phyloP scores from a whole-genome alignment of 2,113 vertebrate genomes.

The Petrocephalus zakoni region DNA sequence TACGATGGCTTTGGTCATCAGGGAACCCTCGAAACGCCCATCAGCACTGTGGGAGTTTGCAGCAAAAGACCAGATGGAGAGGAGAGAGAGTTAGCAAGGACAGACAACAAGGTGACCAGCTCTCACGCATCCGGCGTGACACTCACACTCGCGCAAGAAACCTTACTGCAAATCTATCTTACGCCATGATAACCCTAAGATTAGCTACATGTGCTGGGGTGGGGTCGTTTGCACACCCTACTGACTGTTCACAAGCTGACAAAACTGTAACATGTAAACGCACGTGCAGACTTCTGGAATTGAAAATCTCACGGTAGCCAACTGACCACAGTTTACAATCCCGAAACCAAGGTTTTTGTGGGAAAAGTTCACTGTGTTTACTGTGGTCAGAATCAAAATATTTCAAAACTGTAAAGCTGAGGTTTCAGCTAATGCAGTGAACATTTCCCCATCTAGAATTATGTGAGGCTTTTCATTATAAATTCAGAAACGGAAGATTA shows the following conservation, averaged over 20 bases:
- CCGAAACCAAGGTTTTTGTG: background rate
- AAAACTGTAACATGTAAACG: no score
- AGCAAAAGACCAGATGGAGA: background rate
- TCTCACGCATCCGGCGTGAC: no score
- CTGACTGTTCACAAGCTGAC: no score
- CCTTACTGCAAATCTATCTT: no score
- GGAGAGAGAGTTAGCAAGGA: background rate
- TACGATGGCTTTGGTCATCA: conserved; percentile 93
- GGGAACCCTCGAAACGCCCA: conserved; percentile 87
- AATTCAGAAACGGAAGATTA: background rate
- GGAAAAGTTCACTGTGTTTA: background rate
- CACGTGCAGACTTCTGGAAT: no score
- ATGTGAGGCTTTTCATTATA: background rate
- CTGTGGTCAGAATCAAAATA: background rate
- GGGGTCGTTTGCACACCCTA: no score
- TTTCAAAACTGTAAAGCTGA: background rate
- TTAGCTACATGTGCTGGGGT: no score
- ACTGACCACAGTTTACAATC: no score
- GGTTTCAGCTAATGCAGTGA: background rate
- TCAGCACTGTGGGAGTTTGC: conserved; percentile 69
- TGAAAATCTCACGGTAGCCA: no score
- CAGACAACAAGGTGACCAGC: no score
- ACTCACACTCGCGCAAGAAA: no score
- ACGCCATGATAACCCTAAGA: no score
- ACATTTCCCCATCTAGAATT: background rate